A percentile compares a stretch with the other conserved stretches of the same genome.
These are phyloP conservation scores for Brenthis hecate DNA, from an alignment of 2,888 invertebrate species.

Conservation along the genomic window DNA sequence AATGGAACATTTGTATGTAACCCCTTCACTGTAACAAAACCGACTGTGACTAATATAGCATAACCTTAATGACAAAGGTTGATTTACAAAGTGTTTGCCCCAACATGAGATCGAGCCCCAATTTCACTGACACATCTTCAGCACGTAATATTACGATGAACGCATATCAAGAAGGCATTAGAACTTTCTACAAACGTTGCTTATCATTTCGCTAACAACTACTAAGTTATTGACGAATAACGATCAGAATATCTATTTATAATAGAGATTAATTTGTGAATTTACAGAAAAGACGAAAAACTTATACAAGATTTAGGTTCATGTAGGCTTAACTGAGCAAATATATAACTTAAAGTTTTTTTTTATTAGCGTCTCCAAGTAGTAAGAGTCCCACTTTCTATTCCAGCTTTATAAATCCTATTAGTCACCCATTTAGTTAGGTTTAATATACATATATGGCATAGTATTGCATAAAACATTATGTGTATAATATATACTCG, in stretches of 20 bases:
- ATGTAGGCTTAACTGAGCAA: no score
- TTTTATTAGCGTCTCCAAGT: no score
- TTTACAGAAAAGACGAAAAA: no score
- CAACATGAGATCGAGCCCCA: constrained; percentile 11
- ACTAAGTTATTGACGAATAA: constrained; percentile 1
- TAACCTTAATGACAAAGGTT: constrained; percentile 9
- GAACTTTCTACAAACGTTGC: constrained; percentile 4
- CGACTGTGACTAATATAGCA: constrained; percentile 10
- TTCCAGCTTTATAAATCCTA: no score
- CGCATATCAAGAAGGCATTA: constrained; percentile 24
- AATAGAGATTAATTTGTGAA: no score
- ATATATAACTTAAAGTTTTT: no score
- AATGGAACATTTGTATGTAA: not conserved
- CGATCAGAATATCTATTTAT: not conserved
- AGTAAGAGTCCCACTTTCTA: no score
- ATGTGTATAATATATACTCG: no score
- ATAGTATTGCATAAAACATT: no score
- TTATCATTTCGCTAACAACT: constrained; percentile 15
- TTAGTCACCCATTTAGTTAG: no score
- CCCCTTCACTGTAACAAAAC: not conserved
- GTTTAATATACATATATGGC: no score
- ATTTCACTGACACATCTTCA: constrained; percentile 13
- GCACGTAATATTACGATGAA: constrained; percentile 11
- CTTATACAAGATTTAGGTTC: no score
- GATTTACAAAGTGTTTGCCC: not conserved